Base-by-base conservation (phyloP, 2,113 vertebrate genomes). In the Festucalex cinctus region DNA sequence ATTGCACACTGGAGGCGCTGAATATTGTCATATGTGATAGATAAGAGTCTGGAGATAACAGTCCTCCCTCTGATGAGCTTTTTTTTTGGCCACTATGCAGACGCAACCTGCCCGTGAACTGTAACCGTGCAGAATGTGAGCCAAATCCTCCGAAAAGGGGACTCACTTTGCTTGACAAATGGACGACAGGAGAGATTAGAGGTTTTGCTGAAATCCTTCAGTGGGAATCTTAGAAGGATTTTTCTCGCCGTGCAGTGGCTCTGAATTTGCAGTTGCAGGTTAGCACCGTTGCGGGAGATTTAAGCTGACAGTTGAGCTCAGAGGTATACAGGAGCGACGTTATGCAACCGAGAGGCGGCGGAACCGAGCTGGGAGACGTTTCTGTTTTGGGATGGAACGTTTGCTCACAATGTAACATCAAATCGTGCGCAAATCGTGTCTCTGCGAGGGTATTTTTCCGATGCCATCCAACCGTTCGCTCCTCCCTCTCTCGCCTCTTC, bases 241-340 rank as follows among this genome's bases (percentile, higher is more conserved):
- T 67, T 56, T 24, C n/a, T n/a, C n/a, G 51, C 57, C 60, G 68
- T 39, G 72, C 39, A 10, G 14, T 60, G 57, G 60, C 61, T 70
- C 37, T 65, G 65, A 73, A 69, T 76, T 74, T 71, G 16, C 62
- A 24, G 44, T 57, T 67, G 51, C 68, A 36, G 67, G 51, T 73
- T 58, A 39, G 13, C 41, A 24, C 8, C 58, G 26, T 51, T 63
- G 68, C 57, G 17, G 66, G 32, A 71, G 73, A 70, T 74, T 49
- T 74, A 65, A 59, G 13, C 76, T 63, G 46, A 78, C 71, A 75
- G 35, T 66, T 39, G 69, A 32, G 53, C 72, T 79, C 51, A 22
- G 0, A 82, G 72, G 60, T 46, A 32, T 32, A n/a, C n/a, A 37
- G 32, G 68, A 70, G 51, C 37, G n/a, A 36, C 32, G 65, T 81